Evolutionary conservation across 1,140 invertebrate genomes (phyloP).

Genomic region (Physella acuta): DNA sequence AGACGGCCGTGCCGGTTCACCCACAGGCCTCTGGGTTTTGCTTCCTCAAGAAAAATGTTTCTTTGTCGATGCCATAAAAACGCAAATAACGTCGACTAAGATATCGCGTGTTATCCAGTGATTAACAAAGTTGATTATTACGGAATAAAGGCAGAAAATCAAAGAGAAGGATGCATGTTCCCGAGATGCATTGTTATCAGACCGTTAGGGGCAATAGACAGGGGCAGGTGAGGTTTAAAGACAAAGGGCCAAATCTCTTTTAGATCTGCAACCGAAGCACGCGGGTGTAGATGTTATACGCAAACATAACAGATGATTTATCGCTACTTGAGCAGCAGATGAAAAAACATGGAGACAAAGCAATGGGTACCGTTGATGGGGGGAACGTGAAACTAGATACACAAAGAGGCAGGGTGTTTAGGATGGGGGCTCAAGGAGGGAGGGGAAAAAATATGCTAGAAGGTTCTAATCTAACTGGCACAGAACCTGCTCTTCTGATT

Average conservation of each 20-base stretch:
- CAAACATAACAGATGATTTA: slow-evolving; percentile 26
- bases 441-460: not conserved
- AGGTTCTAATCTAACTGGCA: slow-evolving; percentile 13
- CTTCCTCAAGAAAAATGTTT: slow-evolving; percentile 12
- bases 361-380: slow-evolving; percentile 24
- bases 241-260: slow-evolving; percentile 19
- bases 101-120: slow-evolving; percentile 25
- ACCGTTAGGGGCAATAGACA: slow-evolving; percentile 22
- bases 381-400: slow-evolving; percentile 24
- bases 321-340: slow-evolving; percentile 26
- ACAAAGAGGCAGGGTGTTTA: slow-evolving; percentile 18
- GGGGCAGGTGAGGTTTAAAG: slow-evolving; percentile 22
- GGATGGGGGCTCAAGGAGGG: slow-evolving; percentile 10
- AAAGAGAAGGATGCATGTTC: slow-evolving; percentile 23
- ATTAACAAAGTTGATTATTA: slow-evolving; percentile 25
- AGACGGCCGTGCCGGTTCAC: slow-evolving; percentile 11
- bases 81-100: slow-evolving; percentile 23
- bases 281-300: slow-evolving; percentile 25
- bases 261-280: slow-evolving; percentile 16
- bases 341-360: slow-evolving; percentile 24
- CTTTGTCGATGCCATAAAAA: slow-evolving; percentile 24
- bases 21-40: slow-evolving; percentile 4
- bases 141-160: slow-evolving; percentile 23
- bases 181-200: slow-evolving; percentile 17
- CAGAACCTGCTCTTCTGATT: slow-evolving; percentile 14